phyloP scores from a whole-genome alignment of 2,797 vertebrate genomes.

The Orientallactaga sibirica region DNA sequence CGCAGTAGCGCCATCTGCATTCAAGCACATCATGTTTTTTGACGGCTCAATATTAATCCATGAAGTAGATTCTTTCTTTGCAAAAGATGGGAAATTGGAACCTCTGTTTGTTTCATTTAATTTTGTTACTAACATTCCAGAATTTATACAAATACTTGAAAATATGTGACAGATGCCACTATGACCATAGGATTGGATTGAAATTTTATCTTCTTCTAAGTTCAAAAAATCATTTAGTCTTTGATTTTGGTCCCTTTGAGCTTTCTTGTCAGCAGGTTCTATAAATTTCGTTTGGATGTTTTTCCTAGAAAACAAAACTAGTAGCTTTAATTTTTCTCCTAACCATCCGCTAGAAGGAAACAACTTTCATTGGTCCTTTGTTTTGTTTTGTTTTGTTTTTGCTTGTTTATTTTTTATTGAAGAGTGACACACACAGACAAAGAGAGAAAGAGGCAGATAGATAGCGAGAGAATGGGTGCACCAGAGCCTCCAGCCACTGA shows the following conservation, averaged over 20 bases:
- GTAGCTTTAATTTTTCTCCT: neutral
- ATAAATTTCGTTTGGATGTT: conserved; percentile 36
- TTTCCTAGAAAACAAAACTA: neutral
- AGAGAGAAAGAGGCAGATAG: no score
- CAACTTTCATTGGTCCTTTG: neutral
- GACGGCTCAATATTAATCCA: neutral
- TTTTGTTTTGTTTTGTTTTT: no score
- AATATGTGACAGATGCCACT: neutral
- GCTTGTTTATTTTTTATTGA: no score
- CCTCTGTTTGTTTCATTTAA: conserved; percentile 17
- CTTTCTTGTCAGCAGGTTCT: neutral
- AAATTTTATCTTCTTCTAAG: conserved; percentile 11
- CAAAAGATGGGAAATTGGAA: neutral
- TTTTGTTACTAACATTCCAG: conserved; percentile 19
- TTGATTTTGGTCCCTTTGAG: conserved; percentile 5
- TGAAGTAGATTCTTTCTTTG: neutral
- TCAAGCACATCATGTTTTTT: neutral
- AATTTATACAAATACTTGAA: conserved; percentile 20
- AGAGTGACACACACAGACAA: no score
- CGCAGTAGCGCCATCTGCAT: neutral
- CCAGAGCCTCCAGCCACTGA: no score
- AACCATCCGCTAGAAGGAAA: conserved; percentile 9
- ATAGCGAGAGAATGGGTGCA: no score
- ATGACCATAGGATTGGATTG: neutral
- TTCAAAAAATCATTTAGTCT: conserved; percentile 40